Evolutionary conservation across 2,113 vertebrate species (phyloP).

Genomic region (Macrotis lagotis): DNA sequence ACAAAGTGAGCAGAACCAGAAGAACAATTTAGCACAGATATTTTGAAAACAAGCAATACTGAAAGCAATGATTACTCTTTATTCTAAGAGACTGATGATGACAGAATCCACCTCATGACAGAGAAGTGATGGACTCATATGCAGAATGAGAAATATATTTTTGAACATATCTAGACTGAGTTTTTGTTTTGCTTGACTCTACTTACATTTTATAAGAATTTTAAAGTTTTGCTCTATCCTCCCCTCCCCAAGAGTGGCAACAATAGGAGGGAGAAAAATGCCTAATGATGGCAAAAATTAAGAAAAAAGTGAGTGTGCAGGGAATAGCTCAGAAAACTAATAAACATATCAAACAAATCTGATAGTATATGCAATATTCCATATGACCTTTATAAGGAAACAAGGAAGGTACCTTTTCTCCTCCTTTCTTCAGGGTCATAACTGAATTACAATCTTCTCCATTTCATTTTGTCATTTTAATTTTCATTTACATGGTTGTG

Average conservation of each 20-base stretch:
- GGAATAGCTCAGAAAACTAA: background rate
- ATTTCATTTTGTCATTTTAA: background rate
- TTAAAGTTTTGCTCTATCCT: background rate
- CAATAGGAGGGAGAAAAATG: background rate
- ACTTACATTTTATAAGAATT: background rate
- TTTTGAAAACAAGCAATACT: background rate
- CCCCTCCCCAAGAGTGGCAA: background rate
- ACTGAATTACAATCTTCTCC: background rate
- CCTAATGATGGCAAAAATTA: background rate
- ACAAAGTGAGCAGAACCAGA: background rate
- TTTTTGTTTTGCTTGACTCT: background rate
- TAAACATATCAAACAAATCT: background rate
- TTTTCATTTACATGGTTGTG: background rate
- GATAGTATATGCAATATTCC: background rate
- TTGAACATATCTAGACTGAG: background rate
- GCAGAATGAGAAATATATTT: background rate
- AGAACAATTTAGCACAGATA: background rate
- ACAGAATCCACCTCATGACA: background rate
- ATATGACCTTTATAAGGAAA: background rate
- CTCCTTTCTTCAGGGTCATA: background rate
- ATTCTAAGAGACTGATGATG: background rate
- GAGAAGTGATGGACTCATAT: background rate
- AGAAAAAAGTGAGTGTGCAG: background rate
- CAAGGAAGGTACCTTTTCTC: background rate
- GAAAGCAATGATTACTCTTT: background rate